A percentile compares a stretch with the other conserved stretches of the same genome.
Evolutionary conservation across 2,797 vertebrate species (phyloP).

Genomic region (Syncerus caffer): DNA sequence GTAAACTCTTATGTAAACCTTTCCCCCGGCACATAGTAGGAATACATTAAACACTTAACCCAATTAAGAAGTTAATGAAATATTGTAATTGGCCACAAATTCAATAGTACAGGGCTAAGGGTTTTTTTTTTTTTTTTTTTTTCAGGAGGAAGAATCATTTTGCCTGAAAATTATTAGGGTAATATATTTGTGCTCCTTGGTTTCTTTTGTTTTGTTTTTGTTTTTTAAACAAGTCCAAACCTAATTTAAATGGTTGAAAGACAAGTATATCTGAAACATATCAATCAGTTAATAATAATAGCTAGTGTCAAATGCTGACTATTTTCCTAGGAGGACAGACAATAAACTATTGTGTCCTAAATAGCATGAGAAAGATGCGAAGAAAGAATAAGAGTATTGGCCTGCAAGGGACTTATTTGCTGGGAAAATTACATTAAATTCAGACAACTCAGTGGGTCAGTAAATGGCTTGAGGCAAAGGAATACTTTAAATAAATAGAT

Average conservation of each 20-base stretch:
- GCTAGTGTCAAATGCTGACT: background rate
- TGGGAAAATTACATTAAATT: background rate
- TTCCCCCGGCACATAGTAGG: conserved; percentile 9
- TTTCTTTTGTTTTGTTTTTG: background rate
- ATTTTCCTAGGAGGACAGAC: background rate
- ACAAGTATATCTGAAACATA: background rate
- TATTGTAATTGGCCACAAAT: background rate
- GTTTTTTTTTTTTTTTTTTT: background rate
- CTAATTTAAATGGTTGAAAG: background rate
- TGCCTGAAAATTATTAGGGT: background rate
- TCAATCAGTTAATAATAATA: background rate
- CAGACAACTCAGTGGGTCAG: background rate
- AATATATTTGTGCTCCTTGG: background rate
- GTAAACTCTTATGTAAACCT: background rate
- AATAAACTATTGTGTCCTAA: background rate
- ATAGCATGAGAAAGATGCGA: background rate
- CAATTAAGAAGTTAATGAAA: conserved; percentile 34
- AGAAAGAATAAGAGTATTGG: background rate
- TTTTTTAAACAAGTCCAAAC: background rate
- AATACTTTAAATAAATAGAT: background rate
- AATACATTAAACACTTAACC: background rate
- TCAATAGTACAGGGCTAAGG: background rate
- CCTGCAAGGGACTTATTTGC: background rate
- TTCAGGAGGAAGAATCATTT: background rate
- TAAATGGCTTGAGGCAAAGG: background rate